phyloP scores from a whole-genome alignment of 2,113 vertebrate species.

The Dendrocopos noguchii region DNA sequence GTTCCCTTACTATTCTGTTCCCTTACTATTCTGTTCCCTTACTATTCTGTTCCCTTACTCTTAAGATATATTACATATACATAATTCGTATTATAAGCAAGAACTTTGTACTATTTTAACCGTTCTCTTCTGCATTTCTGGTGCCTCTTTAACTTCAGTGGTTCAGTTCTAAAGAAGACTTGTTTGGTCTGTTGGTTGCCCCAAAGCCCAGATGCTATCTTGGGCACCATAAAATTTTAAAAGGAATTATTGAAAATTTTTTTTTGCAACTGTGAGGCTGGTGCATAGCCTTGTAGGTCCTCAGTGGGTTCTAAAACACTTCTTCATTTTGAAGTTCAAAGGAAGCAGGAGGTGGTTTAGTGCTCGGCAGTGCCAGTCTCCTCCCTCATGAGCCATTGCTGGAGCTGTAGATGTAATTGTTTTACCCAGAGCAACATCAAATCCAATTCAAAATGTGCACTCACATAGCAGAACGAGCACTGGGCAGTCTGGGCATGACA shows the following conservation, averaged over 20 bases:
- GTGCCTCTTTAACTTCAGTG: not conserved
- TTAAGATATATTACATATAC: too few relatives aligned
- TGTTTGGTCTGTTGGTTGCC: not conserved
- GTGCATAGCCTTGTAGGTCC: not conserved
- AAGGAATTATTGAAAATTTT: not conserved
- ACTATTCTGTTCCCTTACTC: too few relatives aligned
- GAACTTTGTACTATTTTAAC: not conserved
- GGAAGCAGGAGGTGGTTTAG: not conserved
- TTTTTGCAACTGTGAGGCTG: fast-evolving
- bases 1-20: too few relatives aligned
- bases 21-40: too few relatives aligned
- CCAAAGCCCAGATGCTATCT: not conserved
- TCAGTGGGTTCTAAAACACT: not conserved
- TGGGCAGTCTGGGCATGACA: not conserved
- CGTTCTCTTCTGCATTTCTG: not conserved
- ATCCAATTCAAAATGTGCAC: not conserved
- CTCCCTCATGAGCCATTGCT: not conserved
- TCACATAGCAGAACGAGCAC: not conserved
- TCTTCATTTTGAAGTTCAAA: not conserved
- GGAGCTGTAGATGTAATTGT: not conserved
- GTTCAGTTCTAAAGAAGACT: not conserved
- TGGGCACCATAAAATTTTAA: not conserved
- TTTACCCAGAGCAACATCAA: not conserved
- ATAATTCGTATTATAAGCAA: too few relatives aligned
- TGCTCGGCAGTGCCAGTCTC: not conserved